Base-by-base conservation (phyloP, 1,140 invertebrate genomes). In the Leptinotarsa lineolata region DNA sequence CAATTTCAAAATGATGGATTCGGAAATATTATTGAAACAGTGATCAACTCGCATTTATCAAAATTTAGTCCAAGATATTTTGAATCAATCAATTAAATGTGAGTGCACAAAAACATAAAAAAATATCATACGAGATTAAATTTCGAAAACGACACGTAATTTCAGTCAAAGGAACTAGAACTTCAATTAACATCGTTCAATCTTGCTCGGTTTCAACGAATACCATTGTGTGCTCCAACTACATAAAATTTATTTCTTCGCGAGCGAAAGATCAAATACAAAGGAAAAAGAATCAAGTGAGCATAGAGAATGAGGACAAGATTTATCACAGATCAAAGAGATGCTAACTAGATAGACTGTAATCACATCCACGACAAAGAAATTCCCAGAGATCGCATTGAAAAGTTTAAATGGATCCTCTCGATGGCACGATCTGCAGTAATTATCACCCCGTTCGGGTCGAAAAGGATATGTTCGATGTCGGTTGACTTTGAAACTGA, bases 281-380 rank as follows among this genome's bases (percentile, higher is more conserved):
- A 54, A 54, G 48, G 48, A 54, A 54, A 54, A 54, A 54, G 13
- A 54, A 30, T 30, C 30, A 30, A 30, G 13, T 54, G 48, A 11
- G n/a, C n/a, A 54, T 15, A 54, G 48, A n/a, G 13, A 54, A 54
- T 54, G 48, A 30, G 48, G n/a, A 54, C 13, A n/a, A 54, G 48
- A 54, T 54, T 54, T n/a, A 54, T 54, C 48, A 54, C 48, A 54
- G 48, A 54, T 54, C 48, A 54, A 54, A 54, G 48, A 15, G n/a
- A 54, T 54, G 48, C 48, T 54, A 54, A 54, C 48, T 54, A 54
- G 48, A 54, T 54, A 12, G n/a, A 54, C 12, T 54, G n/a, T 54
- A 54, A 54, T 54, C 48, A 54, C 48, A 16, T 54, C n/a, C 48
- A 4, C 48, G 48, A 54, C 48, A 54, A 54, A 54, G 48, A n/a